Evolutionary conservation across 2,888 invertebrate species (phyloP).

Genomic region (Scelioninae gen. 2): DNA sequence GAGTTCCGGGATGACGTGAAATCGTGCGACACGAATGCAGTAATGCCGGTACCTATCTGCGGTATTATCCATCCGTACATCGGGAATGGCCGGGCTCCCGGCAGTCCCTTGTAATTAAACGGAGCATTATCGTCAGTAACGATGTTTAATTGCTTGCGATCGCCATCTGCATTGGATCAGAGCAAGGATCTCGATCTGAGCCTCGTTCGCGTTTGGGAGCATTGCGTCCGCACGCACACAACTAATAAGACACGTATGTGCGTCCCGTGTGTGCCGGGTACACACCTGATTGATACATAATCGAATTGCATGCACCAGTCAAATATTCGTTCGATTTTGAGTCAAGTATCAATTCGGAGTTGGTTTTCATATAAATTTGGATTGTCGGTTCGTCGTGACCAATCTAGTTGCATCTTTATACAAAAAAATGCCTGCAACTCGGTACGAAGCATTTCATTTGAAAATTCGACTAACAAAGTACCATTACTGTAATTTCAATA

Average conservation of each 20-base stretch:
- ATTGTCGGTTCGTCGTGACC: no score
- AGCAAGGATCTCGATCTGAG: conserved; percentile 60
- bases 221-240: conserved; percentile 50
- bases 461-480: no score
- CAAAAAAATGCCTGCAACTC: no score
- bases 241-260: conserved; percentile 47
- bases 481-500: no score
- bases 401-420: no score
- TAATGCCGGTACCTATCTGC: conserved; percentile 59
- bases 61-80: conserved; percentile 60
- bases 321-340: no score
- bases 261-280: conserved; percentile 26
- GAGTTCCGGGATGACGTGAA: conserved; percentile 58
- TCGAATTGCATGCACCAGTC: conserved; percentile 39
- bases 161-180: conserved; percentile 64
- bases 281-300: conserved; percentile 48
- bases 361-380: no score
- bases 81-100: conserved; percentile 50
- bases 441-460: no score
- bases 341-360: no score
- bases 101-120: conserved; percentile 64
- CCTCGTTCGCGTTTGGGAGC: conserved; percentile 53
- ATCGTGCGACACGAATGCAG: conserved; percentile 61
- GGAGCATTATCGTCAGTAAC: conserved; percentile 65
- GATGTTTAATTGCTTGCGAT: conserved; percentile 64